Conservation (phyloP, 2,888 invertebrate genomes). For the Biston stratarius region DNA sequence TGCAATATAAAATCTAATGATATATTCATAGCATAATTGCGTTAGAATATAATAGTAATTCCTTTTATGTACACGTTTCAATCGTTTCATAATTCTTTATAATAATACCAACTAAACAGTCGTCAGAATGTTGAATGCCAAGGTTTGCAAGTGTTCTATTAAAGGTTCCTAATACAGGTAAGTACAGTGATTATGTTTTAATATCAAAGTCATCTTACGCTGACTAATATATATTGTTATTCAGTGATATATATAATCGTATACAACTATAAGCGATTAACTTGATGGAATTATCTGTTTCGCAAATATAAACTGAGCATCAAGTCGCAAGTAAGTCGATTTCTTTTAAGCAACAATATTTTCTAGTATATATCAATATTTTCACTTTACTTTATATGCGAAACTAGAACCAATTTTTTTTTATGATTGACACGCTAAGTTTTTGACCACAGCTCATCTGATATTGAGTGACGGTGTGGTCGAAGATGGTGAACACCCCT, state of each 20-base stretch:
- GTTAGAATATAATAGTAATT: background rate
- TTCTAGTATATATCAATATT: no score
- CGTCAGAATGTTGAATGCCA: constrained; percentile 47
- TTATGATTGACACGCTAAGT: no score
- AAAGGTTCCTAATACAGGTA: constrained; percentile 35
- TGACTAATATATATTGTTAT: constrained; percentile 1
- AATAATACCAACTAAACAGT: constrained; percentile 11
- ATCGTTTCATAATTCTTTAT: constrained; percentile 9
- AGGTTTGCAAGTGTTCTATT: constrained; percentile 50
- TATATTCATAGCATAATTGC: background rate
- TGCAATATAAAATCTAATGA: background rate
- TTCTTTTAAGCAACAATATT: no score
- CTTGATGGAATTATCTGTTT: no score
- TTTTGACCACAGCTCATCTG: no score
- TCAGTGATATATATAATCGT: background rate
- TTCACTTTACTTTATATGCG: no score
- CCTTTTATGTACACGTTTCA: constrained; percentile 1
- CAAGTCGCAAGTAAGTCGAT: no score
- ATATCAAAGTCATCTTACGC: background rate
- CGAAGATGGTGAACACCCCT: no score
- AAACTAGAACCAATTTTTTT: no score
- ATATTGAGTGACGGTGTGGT: no score
- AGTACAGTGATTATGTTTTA: constrained; percentile 1
- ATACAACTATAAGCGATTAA: background rate
- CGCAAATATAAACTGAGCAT: no score